These are phyloP conservation scores for Gopherus evgoodei DNA, from an alignment of 2,113 vertebrate species.

Conservation along the genomic window DNA sequence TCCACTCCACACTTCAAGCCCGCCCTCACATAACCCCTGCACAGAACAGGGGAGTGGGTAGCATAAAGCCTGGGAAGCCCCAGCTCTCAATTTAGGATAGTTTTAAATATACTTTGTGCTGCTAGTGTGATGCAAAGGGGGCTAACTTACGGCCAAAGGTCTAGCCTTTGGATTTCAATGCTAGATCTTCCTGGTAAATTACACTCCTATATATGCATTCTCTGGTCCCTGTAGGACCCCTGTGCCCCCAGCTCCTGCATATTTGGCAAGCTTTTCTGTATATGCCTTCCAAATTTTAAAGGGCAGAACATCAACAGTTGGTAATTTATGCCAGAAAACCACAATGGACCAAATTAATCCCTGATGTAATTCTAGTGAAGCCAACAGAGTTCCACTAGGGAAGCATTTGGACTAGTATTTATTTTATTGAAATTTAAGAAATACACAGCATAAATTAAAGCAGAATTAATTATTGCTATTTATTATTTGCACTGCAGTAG, in stretches of 20 bases:
- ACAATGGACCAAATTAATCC: slow-evolving; percentile 67
- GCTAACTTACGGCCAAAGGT: not conserved
- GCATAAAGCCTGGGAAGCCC: not conserved
- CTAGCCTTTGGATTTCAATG: slow-evolving; percentile 64
- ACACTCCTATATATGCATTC: slow-evolving; percentile 45
- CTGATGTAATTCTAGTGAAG: slow-evolving; percentile 63
- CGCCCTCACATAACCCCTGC: not conserved
- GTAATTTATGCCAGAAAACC: slow-evolving; percentile 67
- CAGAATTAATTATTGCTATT: slow-evolving; percentile 72
- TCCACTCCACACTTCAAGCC: not conserved
- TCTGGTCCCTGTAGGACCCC: slow-evolving; percentile 22
- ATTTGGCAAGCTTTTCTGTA: slow-evolving; percentile 67
- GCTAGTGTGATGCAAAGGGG: not conserved
- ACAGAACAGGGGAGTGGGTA: not conserved
- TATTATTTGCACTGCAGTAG: slow-evolving; percentile 71
- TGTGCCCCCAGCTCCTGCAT: slow-evolving; percentile 39
- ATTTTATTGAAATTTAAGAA: slow-evolving; percentile 71
- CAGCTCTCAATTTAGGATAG: not conserved
- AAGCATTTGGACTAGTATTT: slow-evolving; percentile 66
- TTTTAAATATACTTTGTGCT: not conserved
- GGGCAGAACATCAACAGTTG: slow-evolving; percentile 66
- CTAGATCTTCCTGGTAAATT: slow-evolving; percentile 64
- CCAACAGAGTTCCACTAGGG: slow-evolving; percentile 65
- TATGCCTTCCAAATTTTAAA: slow-evolving; percentile 70
- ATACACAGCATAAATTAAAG: slow-evolving; percentile 73